Conservation (phyloP, 2,113 vertebrate genomes). For the Daubentonia madagascariensis region DNA sequence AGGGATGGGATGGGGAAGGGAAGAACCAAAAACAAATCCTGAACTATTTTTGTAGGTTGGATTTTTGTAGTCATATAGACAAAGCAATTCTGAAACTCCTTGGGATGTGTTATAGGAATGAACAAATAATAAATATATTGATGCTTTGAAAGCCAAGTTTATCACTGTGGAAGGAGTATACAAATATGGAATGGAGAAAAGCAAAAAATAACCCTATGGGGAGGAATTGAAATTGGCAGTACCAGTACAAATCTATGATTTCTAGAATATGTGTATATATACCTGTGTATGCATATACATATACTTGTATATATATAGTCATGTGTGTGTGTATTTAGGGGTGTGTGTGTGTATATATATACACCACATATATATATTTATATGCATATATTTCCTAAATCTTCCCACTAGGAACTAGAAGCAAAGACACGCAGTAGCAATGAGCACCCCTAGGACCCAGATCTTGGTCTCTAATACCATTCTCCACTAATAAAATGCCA, state of each 20-base stretch:
- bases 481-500: not conserved
- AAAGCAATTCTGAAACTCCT: not conserved
- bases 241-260: not conserved
- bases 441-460: not conserved
- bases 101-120: not conserved
- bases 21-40: not conserved
- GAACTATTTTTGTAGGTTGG: not conserved
- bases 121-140: not conserved
- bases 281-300: too few species aligned
- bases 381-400: not conserved
- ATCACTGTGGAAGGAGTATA: not conserved
- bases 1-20: not conserved
- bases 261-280: not conserved
- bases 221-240: not conserved
- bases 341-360: not conserved
- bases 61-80: not conserved
- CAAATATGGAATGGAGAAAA: not conserved
- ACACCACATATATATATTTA: too few species aligned
- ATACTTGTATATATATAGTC: not conserved
- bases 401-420: not conserved
- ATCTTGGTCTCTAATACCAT: not conserved
- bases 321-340: not conserved
- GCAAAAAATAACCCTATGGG: not conserved
- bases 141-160: not conserved
- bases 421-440: not conserved